Evolutionary conservation across 2,888 invertebrate genomes (phyloP), one percentile per base, ranked within the genome.

Genomic region (Octonoba sinensis): DNA sequence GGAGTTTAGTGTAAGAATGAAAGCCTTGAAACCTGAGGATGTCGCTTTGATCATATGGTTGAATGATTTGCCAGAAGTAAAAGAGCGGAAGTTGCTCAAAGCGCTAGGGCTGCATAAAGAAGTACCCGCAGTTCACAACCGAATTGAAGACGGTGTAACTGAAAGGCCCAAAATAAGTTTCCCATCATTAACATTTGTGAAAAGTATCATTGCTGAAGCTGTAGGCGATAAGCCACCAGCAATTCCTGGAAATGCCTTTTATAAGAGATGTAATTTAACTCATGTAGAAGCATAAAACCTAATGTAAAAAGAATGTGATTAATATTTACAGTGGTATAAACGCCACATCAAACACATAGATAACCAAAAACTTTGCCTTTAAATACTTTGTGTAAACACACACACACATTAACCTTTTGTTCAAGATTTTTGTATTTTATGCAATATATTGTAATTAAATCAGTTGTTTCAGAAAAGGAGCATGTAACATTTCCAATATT

Each of bases 1-100:
- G 24, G 24, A 59, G 27, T 27, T 59, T n/a, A 24, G 12, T 24
- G 4, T 59, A 18, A 24, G 27, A 15, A 13, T 24, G 12, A 59
- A 59, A 59, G 15, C 59, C 13, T 24, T 59, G 22, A 16, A 11
- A 12, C 24, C 59, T 3, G 59, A 59, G 12, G 59, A 59, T 24
- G 59, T n/a, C 15, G 59, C 59, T 22, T 24, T 59, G 12, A 59
- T 59, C 3, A n/a, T 59, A 13, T 59, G 59, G 59, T n/a, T 59
- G 22, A n/a, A 59, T 59, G 59, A 59, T 24, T 13, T 24, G 3
- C 59, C 59, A 24, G 27, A 24, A 12, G 4, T 24, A 27, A 27
- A 27, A 27, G 27, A 27, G 6, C 27, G 6, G 27, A 27, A 6
- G 6, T 27, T 27, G 27, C 27, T 27, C 27, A 27, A 27, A 27